Conservation (phyloP, 2,888 invertebrate genomes). For the Drosophila neotestacea region DNA sequence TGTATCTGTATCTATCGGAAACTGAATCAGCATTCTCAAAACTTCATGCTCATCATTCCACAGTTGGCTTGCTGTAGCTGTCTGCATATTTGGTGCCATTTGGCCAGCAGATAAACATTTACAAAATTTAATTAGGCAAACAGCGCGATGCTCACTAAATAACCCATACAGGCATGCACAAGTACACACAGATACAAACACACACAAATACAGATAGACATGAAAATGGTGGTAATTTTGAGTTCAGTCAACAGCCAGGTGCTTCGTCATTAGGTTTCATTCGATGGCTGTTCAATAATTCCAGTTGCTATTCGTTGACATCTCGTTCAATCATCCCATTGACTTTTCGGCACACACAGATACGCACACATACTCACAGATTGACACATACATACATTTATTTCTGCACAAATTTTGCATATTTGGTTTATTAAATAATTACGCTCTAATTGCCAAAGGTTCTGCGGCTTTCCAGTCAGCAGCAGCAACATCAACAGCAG, state of each 20-base stretch:
- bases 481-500: constrained; percentile 37
- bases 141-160: constrained; percentile 35
- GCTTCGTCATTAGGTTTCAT: constrained; percentile 63
- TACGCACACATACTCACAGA: constrained; percentile 5
- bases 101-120: constrained; percentile 46
- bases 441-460: constrained; percentile 80
- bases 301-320: constrained; percentile 26
- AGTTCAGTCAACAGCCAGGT: constrained; percentile 38
- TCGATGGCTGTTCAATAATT: constrained; percentile 56
- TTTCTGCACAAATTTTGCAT: constrained; percentile 33
- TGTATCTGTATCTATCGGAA: constrained; percentile 1
- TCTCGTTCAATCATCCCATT: constrained; percentile 54
- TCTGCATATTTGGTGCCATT: constrained; percentile 33
- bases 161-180: constrained; percentile 20
- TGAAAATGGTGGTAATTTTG: constrained; percentile 48
- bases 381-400: constrained; percentile 1
- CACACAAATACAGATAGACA: not conserved
- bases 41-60: not conserved
- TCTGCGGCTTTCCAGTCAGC: constrained; percentile 57
- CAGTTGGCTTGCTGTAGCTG: not conserved
- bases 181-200: constrained; percentile 11
- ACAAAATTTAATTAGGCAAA: constrained; percentile 60
- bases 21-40: constrained; percentile 7
- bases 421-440: constrained; percentile 80
- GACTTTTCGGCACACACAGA: constrained; percentile 45